These are phyloP conservation scores for Scrobipalpa atriplicella DNA, from an alignment of 2,888 invertebrate species.

Conservation along the genomic window DNA sequence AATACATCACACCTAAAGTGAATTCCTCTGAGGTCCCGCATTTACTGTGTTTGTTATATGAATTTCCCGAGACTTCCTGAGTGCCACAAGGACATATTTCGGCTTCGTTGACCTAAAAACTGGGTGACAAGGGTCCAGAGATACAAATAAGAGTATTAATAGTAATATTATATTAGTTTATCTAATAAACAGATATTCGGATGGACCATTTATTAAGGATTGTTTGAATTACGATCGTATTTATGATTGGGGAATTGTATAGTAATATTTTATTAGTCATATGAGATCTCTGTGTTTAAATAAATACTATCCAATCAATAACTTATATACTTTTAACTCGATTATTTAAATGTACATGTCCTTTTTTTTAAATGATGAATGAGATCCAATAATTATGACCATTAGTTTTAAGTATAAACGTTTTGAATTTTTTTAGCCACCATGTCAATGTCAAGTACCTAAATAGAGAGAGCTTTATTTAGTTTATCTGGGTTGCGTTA, in stretches of 20 bases:
- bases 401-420: too few relatives aligned
- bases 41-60: neutral
- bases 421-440: too few relatives aligned
- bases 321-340: too few relatives aligned
- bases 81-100: neutral
- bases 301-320: too few relatives aligned
- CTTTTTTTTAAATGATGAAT: too few relatives aligned
- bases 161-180: constrained; percentile 5
- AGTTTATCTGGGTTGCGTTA: too few relatives aligned
- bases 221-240: neutral
- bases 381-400: too few relatives aligned
- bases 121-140: constrained; percentile 11
- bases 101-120: constrained; percentile 18
- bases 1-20: neutral
- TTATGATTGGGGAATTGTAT: neutral
- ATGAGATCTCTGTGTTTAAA: too few relatives aligned
- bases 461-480: too few relatives aligned
- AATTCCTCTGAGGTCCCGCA: neutral
- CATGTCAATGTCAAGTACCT: too few relatives aligned
- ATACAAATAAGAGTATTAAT: constrained; percentile 1
- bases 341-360: too few relatives aligned
- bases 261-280: too few relatives aligned
- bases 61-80: constrained; percentile 12
- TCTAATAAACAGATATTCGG: neutral
- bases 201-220: neutral